phyloP scores from a whole-genome alignment of 2,888 invertebrate genomes.

The Tubulanus polymorphus region DNA sequence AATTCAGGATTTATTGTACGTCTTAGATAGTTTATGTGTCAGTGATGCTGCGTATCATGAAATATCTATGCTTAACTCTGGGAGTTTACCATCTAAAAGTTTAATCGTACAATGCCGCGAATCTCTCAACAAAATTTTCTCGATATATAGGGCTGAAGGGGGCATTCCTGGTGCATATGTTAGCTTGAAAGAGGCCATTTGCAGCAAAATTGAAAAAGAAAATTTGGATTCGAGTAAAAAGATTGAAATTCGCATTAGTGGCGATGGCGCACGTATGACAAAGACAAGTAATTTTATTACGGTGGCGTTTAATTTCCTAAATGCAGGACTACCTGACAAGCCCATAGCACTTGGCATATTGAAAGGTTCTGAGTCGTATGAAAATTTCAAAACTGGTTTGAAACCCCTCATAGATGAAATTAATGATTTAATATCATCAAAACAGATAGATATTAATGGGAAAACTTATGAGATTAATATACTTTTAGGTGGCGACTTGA shows the following conservation, averaged over 20 bases:
- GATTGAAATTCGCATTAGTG: not conserved
- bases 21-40: not conserved
- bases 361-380: not conserved
- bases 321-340: not conserved
- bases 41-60: constrained; percentile 1
- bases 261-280: not conserved
- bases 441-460: not conserved
- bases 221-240: too few species aligned
- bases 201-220: not conserved
- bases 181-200: not conserved
- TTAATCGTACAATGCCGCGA: not conserved
- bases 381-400: not conserved
- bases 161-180: not conserved
- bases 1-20: not conserved
- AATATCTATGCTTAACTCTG: not conserved
- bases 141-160: not conserved
- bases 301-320: not conserved
- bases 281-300: not conserved
- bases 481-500: not conserved
- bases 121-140: not conserved
- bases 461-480: not conserved
- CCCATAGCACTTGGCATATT: not conserved
- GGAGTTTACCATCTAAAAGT: not conserved
- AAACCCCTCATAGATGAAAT: not conserved
- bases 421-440: not conserved